Conservation (phyloP, 2,113 vertebrate species). For the Solea senegalensis region DNA sequence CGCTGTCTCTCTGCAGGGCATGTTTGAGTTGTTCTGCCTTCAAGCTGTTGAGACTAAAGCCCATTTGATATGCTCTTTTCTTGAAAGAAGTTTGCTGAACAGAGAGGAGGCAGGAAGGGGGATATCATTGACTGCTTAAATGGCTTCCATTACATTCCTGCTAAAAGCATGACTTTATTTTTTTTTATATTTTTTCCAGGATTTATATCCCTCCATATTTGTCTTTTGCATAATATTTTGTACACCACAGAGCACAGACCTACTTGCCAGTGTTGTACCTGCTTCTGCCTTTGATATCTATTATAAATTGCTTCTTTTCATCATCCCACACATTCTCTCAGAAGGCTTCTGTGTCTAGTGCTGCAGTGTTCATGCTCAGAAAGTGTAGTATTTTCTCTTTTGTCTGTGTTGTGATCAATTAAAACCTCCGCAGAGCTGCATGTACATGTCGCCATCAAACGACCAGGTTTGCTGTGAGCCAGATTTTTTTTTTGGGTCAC, state of each 20-base stretch:
- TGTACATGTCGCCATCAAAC: slow-evolving; percentile 55
- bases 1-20: slow-evolving; percentile 69
- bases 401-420: slow-evolving; percentile 56
- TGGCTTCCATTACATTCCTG: slow-evolving; percentile 77
- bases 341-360: slow-evolving; percentile 74
- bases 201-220: slow-evolving; percentile 69
- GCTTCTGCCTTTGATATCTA: slow-evolving; percentile 52
- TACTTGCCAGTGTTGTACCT: slow-evolving; percentile 67
- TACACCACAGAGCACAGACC: slow-evolving; percentile 59
- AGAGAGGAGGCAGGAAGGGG: slow-evolving; percentile 73
- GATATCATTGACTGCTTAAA: slow-evolving; percentile 83
- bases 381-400: slow-evolving; percentile 57
- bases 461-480: neutral
- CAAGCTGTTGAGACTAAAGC: slow-evolving; percentile 74
- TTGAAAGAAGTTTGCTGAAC: slow-evolving; percentile 71
- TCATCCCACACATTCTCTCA: slow-evolving; percentile 79
- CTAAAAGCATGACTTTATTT: slow-evolving; percentile 75
- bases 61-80: slow-evolving; percentile 79
- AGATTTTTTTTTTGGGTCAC: slow-evolving; percentile 6
- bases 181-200: slow-evolving; percentile 61
- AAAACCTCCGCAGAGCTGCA: slow-evolving; percentile 50
- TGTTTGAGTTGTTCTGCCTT: slow-evolving; percentile 71
- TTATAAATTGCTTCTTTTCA: slow-evolving; percentile 65
- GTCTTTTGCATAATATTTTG: slow-evolving; percentile 72
- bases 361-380: slow-evolving; percentile 69